These are phyloP conservation scores for Pangasianodon gigas DNA, from an alignment of 2,113 vertebrate species.

Conservation along the genomic window DNA sequence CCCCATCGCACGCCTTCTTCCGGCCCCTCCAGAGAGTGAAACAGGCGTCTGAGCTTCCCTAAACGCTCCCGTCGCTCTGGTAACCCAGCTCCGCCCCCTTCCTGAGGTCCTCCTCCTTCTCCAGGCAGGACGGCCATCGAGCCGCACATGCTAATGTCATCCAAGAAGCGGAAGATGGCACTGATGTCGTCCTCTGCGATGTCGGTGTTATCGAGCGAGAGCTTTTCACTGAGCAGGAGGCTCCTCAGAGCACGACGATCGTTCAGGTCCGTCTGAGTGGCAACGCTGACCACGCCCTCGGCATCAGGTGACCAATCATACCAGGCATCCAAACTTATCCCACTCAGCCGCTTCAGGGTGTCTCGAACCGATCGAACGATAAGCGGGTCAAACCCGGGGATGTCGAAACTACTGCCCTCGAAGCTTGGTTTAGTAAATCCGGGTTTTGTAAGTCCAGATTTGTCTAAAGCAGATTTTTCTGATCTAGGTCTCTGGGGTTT, in stretches of 20 bases:
- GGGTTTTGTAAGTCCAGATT: constrained; percentile 42
- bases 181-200: constrained; percentile 91
- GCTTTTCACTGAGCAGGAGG: constrained; percentile 79
- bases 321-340: constrained; percentile 54
- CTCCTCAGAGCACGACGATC: constrained; percentile 80
- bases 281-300: constrained; percentile 78
- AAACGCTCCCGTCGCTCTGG: constrained; percentile 76
- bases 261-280: constrained; percentile 88
- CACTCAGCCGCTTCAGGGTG: constrained; percentile 52
- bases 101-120: constrained; percentile 74
- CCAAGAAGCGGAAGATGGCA: constrained; percentile 93
- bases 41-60: constrained; percentile 76
- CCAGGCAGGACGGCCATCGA: constrained; percentile 87
- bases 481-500: constrained; percentile 42
- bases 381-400: constrained; percentile 51
- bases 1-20: constrained; percentile 89
- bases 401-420: constrained; percentile 46
- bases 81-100: constrained; percentile 46
- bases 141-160: constrained; percentile 94
- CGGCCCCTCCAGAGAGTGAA: constrained; percentile 74
- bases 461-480: constrained; percentile 48
- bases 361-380: constrained; percentile 49
- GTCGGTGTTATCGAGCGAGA: constrained; percentile 91
- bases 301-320: constrained; percentile 52
- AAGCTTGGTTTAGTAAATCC: constrained; percentile 42